These are phyloP conservation scores for Brachyhypopomus gauderio DNA, from an alignment of 2,113 vertebrate species.

Conservation along the genomic window DNA sequence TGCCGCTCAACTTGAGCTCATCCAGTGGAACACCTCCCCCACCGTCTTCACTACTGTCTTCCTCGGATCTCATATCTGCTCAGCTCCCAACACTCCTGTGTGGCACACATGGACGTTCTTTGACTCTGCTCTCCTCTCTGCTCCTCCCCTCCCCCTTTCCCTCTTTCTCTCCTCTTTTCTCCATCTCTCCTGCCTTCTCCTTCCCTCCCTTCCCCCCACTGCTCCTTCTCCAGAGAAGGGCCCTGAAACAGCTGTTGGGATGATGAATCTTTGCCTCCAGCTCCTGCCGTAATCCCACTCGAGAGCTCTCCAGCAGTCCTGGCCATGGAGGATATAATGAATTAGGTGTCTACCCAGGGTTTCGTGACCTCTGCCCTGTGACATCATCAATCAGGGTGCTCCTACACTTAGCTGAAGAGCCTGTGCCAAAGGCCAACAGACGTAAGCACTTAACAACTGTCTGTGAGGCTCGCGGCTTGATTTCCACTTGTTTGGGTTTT, in stretches of 20 bases:
- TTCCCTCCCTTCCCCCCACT: slow-evolving; percentile 26
- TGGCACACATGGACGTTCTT: neutral
- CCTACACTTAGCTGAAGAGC: slow-evolving; percentile 81
- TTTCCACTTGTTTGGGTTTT: slow-evolving; percentile 78
- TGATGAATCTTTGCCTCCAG: slow-evolving; percentile 86
- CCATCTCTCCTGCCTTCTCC: neutral
- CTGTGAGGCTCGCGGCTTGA: slow-evolving; percentile 68
- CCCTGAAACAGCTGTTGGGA: slow-evolving; percentile 61
- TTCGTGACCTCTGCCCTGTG: slow-evolving; percentile 83
- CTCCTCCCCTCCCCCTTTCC: neutral
- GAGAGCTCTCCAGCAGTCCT: slow-evolving; percentile 80
- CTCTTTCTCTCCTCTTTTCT: neutral
- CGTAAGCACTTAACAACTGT: slow-evolving; percentile 69
- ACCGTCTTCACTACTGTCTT: neutral
- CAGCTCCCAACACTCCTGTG: neutral
- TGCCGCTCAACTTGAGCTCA: too few species aligned
- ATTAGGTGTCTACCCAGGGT: slow-evolving; percentile 93
- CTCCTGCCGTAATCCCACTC: slow-evolving; percentile 75
- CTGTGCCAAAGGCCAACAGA: slow-evolving; percentile 68
- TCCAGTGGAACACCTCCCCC: too few species aligned
- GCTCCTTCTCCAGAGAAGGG: neutral
- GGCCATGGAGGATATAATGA: slow-evolving; percentile 91
- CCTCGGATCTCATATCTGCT: neutral
- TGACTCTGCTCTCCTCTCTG: neutral
- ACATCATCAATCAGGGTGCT: slow-evolving; percentile 92